Percentiles rank a stretch among this genome's conserved stretches.
Evolutionary conservation across 1,140 invertebrate species (phyloP).

Genomic region (Metopolophium dirhodum): DNA sequence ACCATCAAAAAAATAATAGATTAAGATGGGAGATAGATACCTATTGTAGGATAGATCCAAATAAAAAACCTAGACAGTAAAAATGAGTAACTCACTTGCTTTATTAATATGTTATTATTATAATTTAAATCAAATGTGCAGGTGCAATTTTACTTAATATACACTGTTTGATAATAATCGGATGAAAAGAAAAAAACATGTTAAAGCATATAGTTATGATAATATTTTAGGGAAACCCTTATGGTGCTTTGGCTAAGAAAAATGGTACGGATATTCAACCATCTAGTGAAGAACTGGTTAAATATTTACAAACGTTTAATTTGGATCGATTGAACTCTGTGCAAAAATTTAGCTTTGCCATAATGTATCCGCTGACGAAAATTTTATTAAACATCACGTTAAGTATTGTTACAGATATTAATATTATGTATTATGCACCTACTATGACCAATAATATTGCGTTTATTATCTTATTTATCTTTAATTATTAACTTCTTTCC

Average conservation of each 20-base stretch:
- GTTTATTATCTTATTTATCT: neutral
- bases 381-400: constrained; percentile 32
- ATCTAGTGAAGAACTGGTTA: neutral
- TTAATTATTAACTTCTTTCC: neutral
- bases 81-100: no score
- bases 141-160: neutral
- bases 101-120: neutral
- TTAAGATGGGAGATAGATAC: no score
- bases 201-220: neutral
- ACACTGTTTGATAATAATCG: neutral
- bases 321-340: neutral
- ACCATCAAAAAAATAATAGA: no score
- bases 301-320: constrained; percentile 3
- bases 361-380: constrained; percentile 33
- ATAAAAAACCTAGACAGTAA: no score
- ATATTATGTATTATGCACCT: neutral
- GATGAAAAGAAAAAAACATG: neutral
- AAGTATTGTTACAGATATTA: neutral
- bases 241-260: neutral
- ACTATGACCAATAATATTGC: neutral
- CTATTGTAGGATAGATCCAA: no score
- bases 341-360: constrained; percentile 18
- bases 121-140: neutral
- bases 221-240: neutral
- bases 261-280: neutral